Evolutionary conservation across 1,140 invertebrate species (phyloP).

Genomic region (Oscheius sp.): DNA sequence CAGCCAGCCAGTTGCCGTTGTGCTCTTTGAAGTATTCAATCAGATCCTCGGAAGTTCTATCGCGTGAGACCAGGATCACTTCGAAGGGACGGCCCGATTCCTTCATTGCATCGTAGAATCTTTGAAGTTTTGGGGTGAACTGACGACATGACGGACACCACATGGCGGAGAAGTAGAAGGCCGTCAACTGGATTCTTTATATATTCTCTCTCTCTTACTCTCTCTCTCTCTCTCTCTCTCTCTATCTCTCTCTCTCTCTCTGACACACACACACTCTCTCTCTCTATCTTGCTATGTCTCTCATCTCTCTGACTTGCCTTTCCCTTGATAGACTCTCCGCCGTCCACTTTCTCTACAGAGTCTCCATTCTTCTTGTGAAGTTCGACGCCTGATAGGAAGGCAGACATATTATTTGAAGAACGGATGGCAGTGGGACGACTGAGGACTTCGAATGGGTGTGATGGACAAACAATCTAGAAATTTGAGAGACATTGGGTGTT

Average conservation of each 20-base stretch:
- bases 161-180: conserved; percentile 66
- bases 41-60: conserved; percentile 56
- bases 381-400: too few species aligned
- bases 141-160: conserved; percentile 66
- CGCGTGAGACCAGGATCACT: conserved; percentile 60
- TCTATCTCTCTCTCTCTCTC: too few species aligned
- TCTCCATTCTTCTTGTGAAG: background rate
- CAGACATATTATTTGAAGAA: too few species aligned
- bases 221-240: too few species aligned
- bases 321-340: background rate
- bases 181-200: conserved; percentile 1
- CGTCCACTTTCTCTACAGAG: background rate
- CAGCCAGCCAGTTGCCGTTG: conserved; percentile 61
- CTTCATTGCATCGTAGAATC: conserved; percentile 18
- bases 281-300: too few species aligned
- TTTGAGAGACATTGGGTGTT: too few species aligned
- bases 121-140: conserved; percentile 64
- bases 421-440: too few species aligned
- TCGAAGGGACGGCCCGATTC: conserved; percentile 3
- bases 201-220: too few species aligned
- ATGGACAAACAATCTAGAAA: too few species aligned
- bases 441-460: too few species aligned
- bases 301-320: background rate
- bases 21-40: conserved; percentile 59
- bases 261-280: too few species aligned